Evolutionary conservation across 1,140 invertebrate genomes (phyloP).

Genomic region (Cataglyphis hispanica): DNA sequence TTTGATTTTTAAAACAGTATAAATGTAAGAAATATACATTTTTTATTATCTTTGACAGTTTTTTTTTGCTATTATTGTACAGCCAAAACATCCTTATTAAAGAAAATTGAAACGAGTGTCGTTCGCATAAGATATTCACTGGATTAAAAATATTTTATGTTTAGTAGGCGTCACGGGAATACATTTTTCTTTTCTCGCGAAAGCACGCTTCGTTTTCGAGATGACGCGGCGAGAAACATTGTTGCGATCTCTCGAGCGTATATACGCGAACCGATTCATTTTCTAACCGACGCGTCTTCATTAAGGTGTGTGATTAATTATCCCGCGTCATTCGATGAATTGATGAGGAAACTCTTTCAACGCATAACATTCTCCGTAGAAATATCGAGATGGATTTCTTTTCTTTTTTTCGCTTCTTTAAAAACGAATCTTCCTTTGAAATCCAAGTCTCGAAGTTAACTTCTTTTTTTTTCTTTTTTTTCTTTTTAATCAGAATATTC

Average conservation of each 20-base stretch:
- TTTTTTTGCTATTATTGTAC: too few relatives aligned
- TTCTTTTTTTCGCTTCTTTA: not conserved
- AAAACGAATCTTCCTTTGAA: not conserved
- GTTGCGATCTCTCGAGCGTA: constrained; percentile 13
- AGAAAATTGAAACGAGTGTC: not conserved
- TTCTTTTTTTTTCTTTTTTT: constrained; percentile 26
- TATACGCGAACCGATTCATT: constrained; percentile 26
- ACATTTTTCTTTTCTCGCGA: not conserved
- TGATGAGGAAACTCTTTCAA: not conserved
- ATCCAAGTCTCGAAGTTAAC: not conserved
- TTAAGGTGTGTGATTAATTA: constrained; percentile 26
- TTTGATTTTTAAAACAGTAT: too few relatives aligned
- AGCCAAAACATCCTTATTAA: not conserved
- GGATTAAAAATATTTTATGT: not conserved
- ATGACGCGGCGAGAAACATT: constrained; percentile 36
- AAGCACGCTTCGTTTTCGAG: constrained; percentile 53
- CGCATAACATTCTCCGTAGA: not conserved
- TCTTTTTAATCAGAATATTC: constrained; percentile 8
- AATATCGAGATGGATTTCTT: not conserved
- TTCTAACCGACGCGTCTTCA: constrained; percentile 6
- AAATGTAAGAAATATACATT: too few relatives aligned
- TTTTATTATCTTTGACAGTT: too few relatives aligned
- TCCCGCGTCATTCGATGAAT: constrained; percentile 19
- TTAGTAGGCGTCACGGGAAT: not conserved
- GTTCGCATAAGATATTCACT: not conserved